A percentile compares a stretch with the other conserved stretches of the same genome.
phyloP scores from a whole-genome alignment of 2,888 invertebrate genomes.

The Dryobota labecula region DNA sequence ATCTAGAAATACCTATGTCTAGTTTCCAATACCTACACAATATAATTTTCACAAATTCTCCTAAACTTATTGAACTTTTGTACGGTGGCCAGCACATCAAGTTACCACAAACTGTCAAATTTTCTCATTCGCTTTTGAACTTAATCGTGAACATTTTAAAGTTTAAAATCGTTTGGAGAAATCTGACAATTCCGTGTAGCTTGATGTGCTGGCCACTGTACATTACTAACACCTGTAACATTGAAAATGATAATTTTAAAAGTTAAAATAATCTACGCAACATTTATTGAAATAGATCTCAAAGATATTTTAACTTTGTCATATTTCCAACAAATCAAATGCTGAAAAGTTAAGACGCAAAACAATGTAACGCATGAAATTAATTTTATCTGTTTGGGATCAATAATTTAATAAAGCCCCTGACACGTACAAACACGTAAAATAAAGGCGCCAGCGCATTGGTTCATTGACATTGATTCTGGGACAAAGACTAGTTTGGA shows the following conservation, averaged over 20 bases:
- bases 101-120: no score
- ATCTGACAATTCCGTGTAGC: no score
- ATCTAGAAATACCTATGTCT: not conserved
- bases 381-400: conserved; percentile 21
- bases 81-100: no score
- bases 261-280: not conserved
- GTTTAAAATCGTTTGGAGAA: no score
- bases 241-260: not conserved
- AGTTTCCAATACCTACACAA: not conserved
- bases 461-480: conserved; percentile 83
- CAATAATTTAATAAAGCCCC: conserved; percentile 51
- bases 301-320: not conserved
- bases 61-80: not conserved
- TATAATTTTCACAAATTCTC: no score
- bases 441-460: conserved; percentile 65
- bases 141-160: no score
- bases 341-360: not conserved
- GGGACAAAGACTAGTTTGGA: conserved; percentile 78
- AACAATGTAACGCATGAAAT: conserved; percentile 10
- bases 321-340: conserved; percentile 1
- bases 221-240: not conserved
- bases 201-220: no score
- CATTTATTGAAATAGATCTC: not conserved
- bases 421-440: conserved; percentile 44
- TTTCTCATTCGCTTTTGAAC: no score